A percentile compares a stretch with the other conserved stretches of the same genome.
phyloP scores from a whole-genome alignment of 2,888 invertebrate genomes.

The Coelopa pilipes region DNA sequence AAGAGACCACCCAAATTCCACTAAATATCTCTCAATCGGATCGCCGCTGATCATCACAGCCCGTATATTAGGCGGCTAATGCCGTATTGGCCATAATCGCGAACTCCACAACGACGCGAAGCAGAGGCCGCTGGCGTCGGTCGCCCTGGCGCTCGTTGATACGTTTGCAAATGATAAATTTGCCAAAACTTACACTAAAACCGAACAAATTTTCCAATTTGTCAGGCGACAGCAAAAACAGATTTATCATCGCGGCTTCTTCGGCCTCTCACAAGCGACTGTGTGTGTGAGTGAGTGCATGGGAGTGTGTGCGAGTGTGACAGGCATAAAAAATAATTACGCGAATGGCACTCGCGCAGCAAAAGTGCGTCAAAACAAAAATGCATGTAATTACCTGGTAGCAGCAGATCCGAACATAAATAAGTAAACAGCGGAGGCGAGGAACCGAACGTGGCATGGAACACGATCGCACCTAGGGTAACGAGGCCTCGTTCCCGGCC shows the following conservation, averaged over 20 bases:
- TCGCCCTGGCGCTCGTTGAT: neutral
- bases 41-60: no score
- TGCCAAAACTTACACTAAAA: constrained; percentile 3
- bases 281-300: no score
- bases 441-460: neutral
- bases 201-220: constrained; percentile 23
- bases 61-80: no score
- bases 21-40: no score
- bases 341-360: constrained; percentile 6
- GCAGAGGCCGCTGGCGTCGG: no score
- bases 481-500: neutral
- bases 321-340: constrained; percentile 4
- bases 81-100: no score
- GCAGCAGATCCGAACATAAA: neutral
- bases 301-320: no score
- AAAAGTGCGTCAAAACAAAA: constrained; percentile 19
- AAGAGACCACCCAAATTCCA: no score
- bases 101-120: neutral
- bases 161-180: constrained; percentile 9
- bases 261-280: no score
- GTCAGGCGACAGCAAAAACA: constrained; percentile 21
- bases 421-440: neutral
- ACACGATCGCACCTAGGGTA: constrained; percentile 12
- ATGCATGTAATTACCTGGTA: constrained; percentile 22
- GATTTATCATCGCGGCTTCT: constrained; percentile 6